These are phyloP conservation scores for Pseudolaguvia tuberculata DNA, from an alignment of 2,113 vertebrate genomes.

Conservation along the genomic window DNA sequence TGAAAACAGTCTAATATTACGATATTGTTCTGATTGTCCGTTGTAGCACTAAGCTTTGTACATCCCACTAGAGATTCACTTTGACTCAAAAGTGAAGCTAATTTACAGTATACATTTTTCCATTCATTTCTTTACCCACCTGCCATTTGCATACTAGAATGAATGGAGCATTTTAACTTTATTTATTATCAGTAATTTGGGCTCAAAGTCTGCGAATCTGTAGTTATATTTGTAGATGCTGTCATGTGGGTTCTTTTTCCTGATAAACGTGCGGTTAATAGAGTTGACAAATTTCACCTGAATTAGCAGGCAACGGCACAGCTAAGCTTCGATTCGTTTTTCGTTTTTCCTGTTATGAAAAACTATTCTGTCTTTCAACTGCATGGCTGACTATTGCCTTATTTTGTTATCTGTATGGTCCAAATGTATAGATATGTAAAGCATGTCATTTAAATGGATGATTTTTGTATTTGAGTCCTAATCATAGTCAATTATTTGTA, in stretches of 20 bases:
- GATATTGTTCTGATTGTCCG: constrained; percentile 11
- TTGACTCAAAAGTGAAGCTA: constrained; percentile 31
- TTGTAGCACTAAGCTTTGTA: constrained; percentile 16
- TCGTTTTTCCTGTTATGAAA: neutral
- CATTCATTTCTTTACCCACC: neutral
- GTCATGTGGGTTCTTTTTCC: neutral
- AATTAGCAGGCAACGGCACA: neutral
- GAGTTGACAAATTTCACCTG: constrained; percentile 6
- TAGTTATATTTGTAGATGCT: neutral
- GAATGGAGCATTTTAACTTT: neutral
- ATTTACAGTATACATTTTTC: constrained; percentile 20
- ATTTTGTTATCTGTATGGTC: neutral
- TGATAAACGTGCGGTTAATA: neutral
- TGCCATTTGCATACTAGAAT: neutral
- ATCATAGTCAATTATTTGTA: too few relatives aligned
- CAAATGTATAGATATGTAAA: neutral
- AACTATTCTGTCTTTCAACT: neutral
- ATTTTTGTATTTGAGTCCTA: neutral
- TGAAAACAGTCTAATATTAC: constrained; percentile 16
- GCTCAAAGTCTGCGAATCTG: neutral
- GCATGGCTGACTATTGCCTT: neutral
- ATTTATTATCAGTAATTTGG: constrained; percentile 3
- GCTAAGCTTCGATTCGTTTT: neutral
- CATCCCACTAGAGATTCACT: constrained; percentile 12
- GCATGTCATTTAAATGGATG: neutral